These are phyloP conservation scores for Lydus trimaculatus DNA, from an alignment of 2,888 invertebrate species.

Conservation along the genomic window DNA sequence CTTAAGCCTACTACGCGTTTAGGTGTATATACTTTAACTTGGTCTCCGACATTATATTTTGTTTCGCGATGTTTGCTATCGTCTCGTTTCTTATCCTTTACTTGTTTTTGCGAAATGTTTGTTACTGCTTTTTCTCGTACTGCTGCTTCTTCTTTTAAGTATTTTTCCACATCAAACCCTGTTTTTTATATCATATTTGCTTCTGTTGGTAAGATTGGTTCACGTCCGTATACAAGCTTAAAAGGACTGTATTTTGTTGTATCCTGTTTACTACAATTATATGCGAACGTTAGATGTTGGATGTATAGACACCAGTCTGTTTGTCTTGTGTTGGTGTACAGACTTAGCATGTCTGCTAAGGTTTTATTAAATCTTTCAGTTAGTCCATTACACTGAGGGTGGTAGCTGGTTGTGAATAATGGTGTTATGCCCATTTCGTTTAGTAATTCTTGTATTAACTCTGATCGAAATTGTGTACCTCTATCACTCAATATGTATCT, in stretches of 20 bases:
- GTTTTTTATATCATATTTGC: slow-evolving; percentile 15
- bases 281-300: slow-evolving; percentile 37
- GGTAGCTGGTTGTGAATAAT: slow-evolving; percentile 31
- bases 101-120: slow-evolving; percentile 33
- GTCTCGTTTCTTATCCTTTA: slow-evolving; percentile 37
- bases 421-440: slow-evolving; percentile 32
- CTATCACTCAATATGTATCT: background rate
- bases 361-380: slow-evolving; percentile 41
- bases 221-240: slow-evolving; percentile 36
- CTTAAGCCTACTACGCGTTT: slow-evolving; percentile 37
- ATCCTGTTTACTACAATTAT: slow-evolving; percentile 38
- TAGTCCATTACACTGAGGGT: slow-evolving; percentile 31
- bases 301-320: slow-evolving; percentile 27
- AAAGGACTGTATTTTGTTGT: slow-evolving; percentile 34
- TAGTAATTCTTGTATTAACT: slow-evolving; percentile 37
- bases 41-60: slow-evolving; percentile 33
- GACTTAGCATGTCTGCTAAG: slow-evolving; percentile 32
- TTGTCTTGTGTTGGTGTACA: slow-evolving; percentile 31
- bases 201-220: slow-evolving; percentile 36
- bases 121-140: slow-evolving; percentile 26
- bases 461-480: background rate
- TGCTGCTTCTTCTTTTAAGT: slow-evolving; percentile 15
- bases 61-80: slow-evolving; percentile 36
- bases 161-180: background rate
- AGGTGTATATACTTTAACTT: slow-evolving; percentile 40